Base-by-base conservation (phyloP, 2,113 vertebrate genomes). In the Loxodonta africana region DNA sequence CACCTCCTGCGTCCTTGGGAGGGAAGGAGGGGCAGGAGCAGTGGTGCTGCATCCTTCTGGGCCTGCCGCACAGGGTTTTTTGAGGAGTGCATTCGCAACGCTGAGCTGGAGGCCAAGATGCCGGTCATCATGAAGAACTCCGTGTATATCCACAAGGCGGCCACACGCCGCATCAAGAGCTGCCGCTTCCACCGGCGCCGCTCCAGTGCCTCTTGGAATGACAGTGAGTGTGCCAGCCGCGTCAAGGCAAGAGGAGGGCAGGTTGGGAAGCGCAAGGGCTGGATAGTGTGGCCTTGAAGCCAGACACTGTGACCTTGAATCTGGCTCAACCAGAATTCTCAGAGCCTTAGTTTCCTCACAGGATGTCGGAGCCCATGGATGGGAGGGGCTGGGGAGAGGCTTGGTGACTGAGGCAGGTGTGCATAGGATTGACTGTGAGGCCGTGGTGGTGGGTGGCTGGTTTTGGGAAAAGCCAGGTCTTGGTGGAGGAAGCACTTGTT, bases 121-220 rank as follows among this genome's bases (percentile, higher is more conserved):
- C 99, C 99, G 0, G 98, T 99, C 30, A 99, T 99, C 95, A 99
- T 99, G 99, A 99, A 99, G 98, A 99, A 99, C 91, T 99, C 99
- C 0, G 99, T 99, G 96, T 99, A 99, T 91, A 98, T 99, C 94
- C 99, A 99, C 95, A 99, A 99, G 98, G 99, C 99, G 1, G 99
- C 99, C 28, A 99, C 99, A 0, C 99, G 99, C 2, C 99, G 99
- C 87, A 99, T 99, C 95, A 99, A 99, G 98, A 99, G 99, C 98
- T 99, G 99, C 98, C 98, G 99, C 3, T 98, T 99, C 97, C 99
- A 99, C 97, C 99, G 99, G 97, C 99, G 99, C 62, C 98, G 99
- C 73, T 99, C 99, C 97, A 99, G 98, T 62, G 97, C 98, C 30
- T 98, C 99, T 0, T 99, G 99, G 99, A 99, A 98, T 2, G 98